Evolutionary conservation across 2,888 invertebrate species (phyloP), one percentile per base, ranked within the genome.

Genomic region (Drosophila monieri): DNA sequence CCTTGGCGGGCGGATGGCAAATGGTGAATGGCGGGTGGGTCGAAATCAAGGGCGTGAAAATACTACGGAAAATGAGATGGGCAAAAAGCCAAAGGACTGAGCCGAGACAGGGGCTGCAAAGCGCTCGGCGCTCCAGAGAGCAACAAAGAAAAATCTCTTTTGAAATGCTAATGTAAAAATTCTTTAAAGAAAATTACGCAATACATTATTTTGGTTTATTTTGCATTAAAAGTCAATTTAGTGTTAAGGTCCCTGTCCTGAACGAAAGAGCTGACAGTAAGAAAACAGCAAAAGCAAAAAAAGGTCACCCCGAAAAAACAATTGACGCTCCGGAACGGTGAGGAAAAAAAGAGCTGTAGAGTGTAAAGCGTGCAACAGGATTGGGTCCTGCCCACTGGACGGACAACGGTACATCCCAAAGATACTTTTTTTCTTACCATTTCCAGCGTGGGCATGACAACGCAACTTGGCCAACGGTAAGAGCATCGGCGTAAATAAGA

Each of bases 211-310:
- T 85, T 88, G 88, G 88, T 88, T 86, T 88, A 86, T 85, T 85
- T 85, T 85, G 88, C 85, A 85, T 85, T 85, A 85, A 85, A 85
- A 88, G 88, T 88, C 88, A 88, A 85, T 85, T 85, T 88, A 88
- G 85, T 88, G 87, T 88, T 86, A 88, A 85, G 86, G 47, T 44
- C 55, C 49, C 23, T 49, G 58, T 27, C 25, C 51, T n/a, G 49
- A 41, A 41, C 39, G 32, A 51, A 56, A 51, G 46, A 48, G 9
- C 43, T 43, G 43, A 21, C 43, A 21, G 21, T 43, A 51, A 41
- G 51, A 51, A 64, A 60, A 67, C 54, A 73, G 48, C 59, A 51
- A 48, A 60, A 70, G n/a, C n/a, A 77, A 57, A 61, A 72, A 65
- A 74, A 65, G 60, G 76, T 60, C 71, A 62, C 43, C 58, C 71